Base-by-base conservation (phyloP, 1,140 invertebrate species). In the Drosophila biarmipes region DNA sequence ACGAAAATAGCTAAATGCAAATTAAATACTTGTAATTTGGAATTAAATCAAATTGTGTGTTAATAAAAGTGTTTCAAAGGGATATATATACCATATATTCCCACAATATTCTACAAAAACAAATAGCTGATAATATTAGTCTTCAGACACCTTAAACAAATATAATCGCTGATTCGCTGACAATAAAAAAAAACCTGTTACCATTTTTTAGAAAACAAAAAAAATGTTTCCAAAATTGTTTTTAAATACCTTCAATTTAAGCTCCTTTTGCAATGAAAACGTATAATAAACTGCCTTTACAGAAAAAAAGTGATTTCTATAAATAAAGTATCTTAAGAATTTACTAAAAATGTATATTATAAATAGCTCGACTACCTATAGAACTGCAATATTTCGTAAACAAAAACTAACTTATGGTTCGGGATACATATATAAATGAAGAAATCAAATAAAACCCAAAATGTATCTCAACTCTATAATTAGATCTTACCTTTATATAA, bases 401-500 rank as follows among this genome's bases (percentile, higher is more conserved):
- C 31, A 34, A 34, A 34, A 37, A 37, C 34, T 35, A 35, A 14
- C 35, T 37, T 37, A 3, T n/a, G 0, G 2, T 37, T 37, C 12
- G 12, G 2, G 14, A 11, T 40, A 40, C 2, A 17, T 40, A 40
- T 40, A 40, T 0, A 17, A 2, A 40, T 17, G 38, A 40, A 2
- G 10, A 0, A 40, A 7, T 24, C 24, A 24, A 24, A 24, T 24
- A 24, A 24, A 24, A 24, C 24, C 24, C 24, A 24, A 2, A 24
- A 24, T 4, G 5, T 31, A 37, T 37, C 12, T 14, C 12, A 37
- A n/a, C 1, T 5, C 2, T 31, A 17, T 40, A 31, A 31, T 24
- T 49, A 43, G 29, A 17, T 46, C 82, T 73, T 66, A 91, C 91
- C 89, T 68, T 75, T 73, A 51, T 91, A 91, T 5, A 91, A 40